Conservation (phyloP, 2,113 vertebrate species). For the Poecilia latipinna region DNA sequence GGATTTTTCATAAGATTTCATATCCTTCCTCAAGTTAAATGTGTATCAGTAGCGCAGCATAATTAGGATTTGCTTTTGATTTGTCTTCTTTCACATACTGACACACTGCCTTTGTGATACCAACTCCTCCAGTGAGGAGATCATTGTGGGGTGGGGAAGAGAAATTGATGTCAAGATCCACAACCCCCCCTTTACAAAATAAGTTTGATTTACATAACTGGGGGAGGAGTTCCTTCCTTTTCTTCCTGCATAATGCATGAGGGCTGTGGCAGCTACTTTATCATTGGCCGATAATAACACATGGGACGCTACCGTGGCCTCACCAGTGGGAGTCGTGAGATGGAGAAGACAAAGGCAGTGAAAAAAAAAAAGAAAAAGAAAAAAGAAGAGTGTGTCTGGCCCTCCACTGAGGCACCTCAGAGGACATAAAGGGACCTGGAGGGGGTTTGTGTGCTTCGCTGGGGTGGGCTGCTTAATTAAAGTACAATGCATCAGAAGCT, state of each 20-base stretch:
- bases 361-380: constrained; percentile 35
- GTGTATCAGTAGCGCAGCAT: constrained; percentile 25
- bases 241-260: constrained; percentile 80
- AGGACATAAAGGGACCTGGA: constrained; percentile 54
- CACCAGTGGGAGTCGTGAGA: constrained; percentile 67
- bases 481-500: constrained; percentile 37
- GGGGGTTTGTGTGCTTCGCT: constrained; percentile 19
- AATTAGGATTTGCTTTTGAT: background rate
- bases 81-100: constrained; percentile 13
- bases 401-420: constrained; percentile 51
- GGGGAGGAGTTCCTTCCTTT: constrained; percentile 58
- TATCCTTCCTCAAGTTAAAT: background rate
- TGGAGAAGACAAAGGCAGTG: constrained; percentile 69
- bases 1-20: background rate
- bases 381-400: constrained; percentile 56
- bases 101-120: background rate
- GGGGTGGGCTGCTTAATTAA: constrained; percentile 65
- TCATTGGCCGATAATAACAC: constrained; percentile 74
- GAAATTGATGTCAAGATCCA: background rate
- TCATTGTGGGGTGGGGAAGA: background rate
- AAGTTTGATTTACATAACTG: constrained; percentile 76
- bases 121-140: constrained; percentile 6
- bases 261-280: constrained; percentile 75
- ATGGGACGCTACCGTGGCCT: constrained; percentile 59
- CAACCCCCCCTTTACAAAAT: constrained; percentile 30